phyloP scores from a whole-genome alignment of 2,113 vertebrate species.

The Cyprinodon variegatus region DNA sequence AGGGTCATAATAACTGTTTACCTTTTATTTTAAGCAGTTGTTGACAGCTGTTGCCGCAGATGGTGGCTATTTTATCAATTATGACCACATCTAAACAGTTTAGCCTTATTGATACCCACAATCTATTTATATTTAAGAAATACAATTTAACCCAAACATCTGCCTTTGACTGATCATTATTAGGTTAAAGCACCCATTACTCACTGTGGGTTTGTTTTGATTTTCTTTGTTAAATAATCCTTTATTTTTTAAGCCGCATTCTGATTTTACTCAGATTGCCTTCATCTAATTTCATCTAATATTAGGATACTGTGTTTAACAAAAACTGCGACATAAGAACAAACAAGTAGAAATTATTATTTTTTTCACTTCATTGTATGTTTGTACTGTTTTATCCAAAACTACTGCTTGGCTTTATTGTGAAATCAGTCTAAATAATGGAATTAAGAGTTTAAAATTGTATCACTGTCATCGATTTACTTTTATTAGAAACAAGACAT shows the following conservation, averaged over 20 bases:
- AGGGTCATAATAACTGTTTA: neutral
- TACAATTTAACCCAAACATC: neutral
- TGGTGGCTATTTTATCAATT: neutral
- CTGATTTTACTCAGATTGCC: too few species aligned
- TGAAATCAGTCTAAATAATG: constrained; percentile 1
- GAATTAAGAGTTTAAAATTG: constrained; percentile 3
- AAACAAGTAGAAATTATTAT: too few species aligned
- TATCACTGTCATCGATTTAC: constrained; percentile 12
- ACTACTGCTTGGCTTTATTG: neutral
- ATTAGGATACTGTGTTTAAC: too few species aligned
- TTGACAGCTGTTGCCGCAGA: neutral
- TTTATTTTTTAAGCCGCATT: neutral
- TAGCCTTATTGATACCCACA: neutral
- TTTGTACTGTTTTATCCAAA: neutral
- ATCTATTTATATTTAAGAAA: neutral
- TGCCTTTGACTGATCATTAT: neutral
- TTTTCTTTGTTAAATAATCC: neutral
- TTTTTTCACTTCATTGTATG: neutral
- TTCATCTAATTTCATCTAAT: too few species aligned
- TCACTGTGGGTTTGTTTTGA: neutral
- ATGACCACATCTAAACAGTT: neutral
- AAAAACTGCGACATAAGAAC: too few species aligned
- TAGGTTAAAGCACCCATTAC: neutral
- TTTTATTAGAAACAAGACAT: constrained; percentile 3
- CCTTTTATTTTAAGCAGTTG: neutral